Evolutionary conservation across 2,888 invertebrate species (phyloP), one percentile per base, ranked within the genome.

Genomic region (Pterostichus madidus): DNA sequence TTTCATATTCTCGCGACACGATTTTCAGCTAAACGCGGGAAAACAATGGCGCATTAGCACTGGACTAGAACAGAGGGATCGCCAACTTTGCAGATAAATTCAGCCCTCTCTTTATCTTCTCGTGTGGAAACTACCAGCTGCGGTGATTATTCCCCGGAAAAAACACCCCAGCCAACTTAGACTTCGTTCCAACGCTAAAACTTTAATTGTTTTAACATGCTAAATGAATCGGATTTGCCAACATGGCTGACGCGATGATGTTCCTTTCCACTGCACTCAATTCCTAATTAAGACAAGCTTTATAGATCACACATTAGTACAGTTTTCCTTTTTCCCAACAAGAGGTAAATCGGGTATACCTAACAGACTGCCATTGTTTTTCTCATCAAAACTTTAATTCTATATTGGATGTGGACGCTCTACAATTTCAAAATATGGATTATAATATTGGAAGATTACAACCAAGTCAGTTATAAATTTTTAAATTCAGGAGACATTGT

Each of bases 191-290:
- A n/a, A 85, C 83, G 84, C 84, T 84, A 84, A 85, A 85, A 86
- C 85, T 87, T 86, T 86, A 86, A 86, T 87, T 86, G 86, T 87
- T 87, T 86, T 85, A 84, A 84, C 83, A 85, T 86, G 85, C 85
- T 86, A 86, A 86, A 87, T 87, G 86, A 87, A 86, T 61, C 76
- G 76, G 75, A 82, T 76, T 82, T 76, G 49, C 76, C 78, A 76
- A 11, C 39, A 64, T 64, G 35, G 64, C 52, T 0, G 52, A 8
- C 52, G 8, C 5, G 39, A 39, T 39, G 39, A 39, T 39, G 39
- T 39, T 39, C 39, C 39, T 6, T 39, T 39, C 39, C 39, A 39
- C 39, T 39, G 39, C 39, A 39, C 39, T 39, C 39, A 39, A 39
- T 39, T 39, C 39, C 5, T 39, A 39, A 39, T 39, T 39, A 39